Evolutionary conservation across 2,113 vertebrate species (phyloP), one percentile per base, ranked within the genome.

Genomic region (Paedocypris sp.): DNA sequence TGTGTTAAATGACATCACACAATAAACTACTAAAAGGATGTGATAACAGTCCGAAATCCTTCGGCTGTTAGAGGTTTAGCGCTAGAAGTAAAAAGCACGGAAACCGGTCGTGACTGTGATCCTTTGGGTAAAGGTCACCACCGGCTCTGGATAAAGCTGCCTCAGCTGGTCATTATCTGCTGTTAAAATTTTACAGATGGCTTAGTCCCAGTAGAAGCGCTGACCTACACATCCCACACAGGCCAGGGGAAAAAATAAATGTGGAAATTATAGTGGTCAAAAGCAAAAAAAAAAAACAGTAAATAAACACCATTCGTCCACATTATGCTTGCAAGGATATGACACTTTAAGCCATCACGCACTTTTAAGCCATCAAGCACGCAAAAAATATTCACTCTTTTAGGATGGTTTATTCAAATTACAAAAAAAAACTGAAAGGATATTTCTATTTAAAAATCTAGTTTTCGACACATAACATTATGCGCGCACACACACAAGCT

Each of bases 1-100:
- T 20, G 23, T 58, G 20, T 42, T 18, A 25, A 31, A 19, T 38
- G 25, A 47, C 7, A 11, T 25, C 45, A 53, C 19, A 59, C 31
- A 10, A 38, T 5, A 19, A 46, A 47, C 41, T 48, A 35, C 33
- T 53, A 26, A 11, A 43, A 63, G 36, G 35, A 25, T 53, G 39
- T 33, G 39, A 52, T 53, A 45, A 45, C 46, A 13, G 12, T 29
- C 29, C 43, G 45, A 41, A 39, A 46, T 6, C 25, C 16, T 32
- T 38, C 23, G 18, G 56, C 33, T 46, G 48, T 64, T 64, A 60
- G n/a, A 42, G 62, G 62, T 45, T n/a, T 53, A 57, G 51, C 46
- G 46, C 38, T 50, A 13, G 12, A 33, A 46, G 15, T 46, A 52
- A 43, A 64, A 63, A 32, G 66, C 7, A 11, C 26, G 42, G 42